Evolutionary conservation across 2,888 invertebrate genomes (phyloP), one percentile per base, ranked within the genome.

Genomic region (Furcula furcula): DNA sequence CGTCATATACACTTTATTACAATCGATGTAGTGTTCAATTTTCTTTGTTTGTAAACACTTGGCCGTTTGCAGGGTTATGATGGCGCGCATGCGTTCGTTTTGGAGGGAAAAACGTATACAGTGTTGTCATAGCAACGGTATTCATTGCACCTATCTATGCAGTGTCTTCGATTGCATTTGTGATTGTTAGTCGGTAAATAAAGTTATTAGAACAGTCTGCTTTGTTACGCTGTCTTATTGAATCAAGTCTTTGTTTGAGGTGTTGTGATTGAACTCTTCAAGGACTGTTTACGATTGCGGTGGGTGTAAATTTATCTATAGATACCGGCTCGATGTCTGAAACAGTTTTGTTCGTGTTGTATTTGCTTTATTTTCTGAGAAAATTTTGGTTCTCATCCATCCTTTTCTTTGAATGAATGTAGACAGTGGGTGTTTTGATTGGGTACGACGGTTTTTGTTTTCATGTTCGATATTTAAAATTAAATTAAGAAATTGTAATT

Each of bases 81-180:
- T 46, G 47, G 46, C 60, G 81, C 86, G 86, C 85, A 85, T 84
- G 86, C 84, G 84, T 73, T 55, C 47, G 50, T 84, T 84, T 86
- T 85, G 86, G 85, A 85, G 85, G 85, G 84, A 87, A 85, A 82
- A 74, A 63, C 65, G 65, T 69, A 68, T 74, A 75, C 82, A 78
- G 73, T 76, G 82, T 84, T 73, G 71, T 64, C 71, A 86, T 84
- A 57, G 68, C 69, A 47, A 85, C 77, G 58, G 52, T 57, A 66
- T 62, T 53, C 55, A 67, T 59, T 78, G 75, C 77, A 82, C 66
- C 59, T 64, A 61, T 65, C 59, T 64, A 61, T 57, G 41, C 40
- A 40, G 42, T 55, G 58, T 63, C 42, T 50, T 46, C 39, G 32
- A 39, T 56, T 55, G 50, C 57, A 60, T 52, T 49, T 57, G 52